A percentile compares a stretch with the other conserved stretches of the same genome.
These are phyloP conservation scores for Drosophila multiciliata DNA, from an alignment of 2,888 invertebrate genomes.

Conservation along the genomic window DNA sequence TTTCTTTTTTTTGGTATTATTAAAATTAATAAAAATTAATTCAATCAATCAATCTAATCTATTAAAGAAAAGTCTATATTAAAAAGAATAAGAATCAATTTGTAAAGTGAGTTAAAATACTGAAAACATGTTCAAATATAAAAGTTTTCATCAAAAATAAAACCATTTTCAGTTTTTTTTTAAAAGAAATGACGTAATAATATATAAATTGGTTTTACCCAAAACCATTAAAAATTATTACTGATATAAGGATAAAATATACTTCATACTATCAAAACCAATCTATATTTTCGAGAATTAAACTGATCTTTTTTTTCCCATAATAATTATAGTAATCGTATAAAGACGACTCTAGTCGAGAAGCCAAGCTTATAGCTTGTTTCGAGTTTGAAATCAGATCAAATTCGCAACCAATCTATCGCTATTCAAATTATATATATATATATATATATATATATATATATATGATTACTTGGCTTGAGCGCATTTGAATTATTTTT, in stretches of 20 bases:
- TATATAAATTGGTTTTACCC: not conserved
- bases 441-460: not conserved
- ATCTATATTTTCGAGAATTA: not conserved
- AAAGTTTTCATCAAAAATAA: not conserved
- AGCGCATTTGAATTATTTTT: slow-evolving; percentile 20
- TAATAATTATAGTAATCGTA: too few species aligned
- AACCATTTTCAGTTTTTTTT: not conserved
- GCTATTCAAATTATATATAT: not conserved
- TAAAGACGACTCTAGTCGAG: not conserved
- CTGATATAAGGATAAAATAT: not conserved
- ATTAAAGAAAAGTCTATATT: not conserved
- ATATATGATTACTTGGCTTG: not conserved
- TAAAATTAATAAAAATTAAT: too few species aligned
- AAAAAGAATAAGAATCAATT: not conserved
- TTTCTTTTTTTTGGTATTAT: not conserved
- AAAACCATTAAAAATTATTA: not conserved
- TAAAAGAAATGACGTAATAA: not conserved
- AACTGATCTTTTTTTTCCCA: not conserved
- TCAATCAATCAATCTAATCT: not conserved
- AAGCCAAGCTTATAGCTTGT: not conserved
- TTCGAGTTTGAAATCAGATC: not conserved
- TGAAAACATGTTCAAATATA: not conserved
- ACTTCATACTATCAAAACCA: not conserved
- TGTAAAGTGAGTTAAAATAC: not conserved
- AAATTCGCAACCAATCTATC: not conserved